These are phyloP conservation scores for Polydrusus tereticollis DNA, from an alignment of 2,888 invertebrate genomes.

Conservation along the genomic window DNA sequence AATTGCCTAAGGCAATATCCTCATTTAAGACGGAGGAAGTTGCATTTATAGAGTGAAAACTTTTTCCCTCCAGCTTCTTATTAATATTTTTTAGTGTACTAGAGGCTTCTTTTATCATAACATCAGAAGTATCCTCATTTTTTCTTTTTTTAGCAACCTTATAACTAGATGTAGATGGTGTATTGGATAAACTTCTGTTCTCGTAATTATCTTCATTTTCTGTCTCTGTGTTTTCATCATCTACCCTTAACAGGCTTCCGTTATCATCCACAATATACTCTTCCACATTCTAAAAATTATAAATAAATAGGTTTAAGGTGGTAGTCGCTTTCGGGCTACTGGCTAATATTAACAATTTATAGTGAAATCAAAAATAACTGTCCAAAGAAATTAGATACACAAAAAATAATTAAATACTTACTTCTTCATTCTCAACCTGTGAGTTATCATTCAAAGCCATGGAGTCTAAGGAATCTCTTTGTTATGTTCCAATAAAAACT, in stretches of 20 bases:
- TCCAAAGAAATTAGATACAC: too few species aligned
- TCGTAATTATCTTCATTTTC: neutral
- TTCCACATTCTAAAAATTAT: neutral
- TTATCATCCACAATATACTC: neutral
- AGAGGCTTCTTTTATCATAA: neutral
- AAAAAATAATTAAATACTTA: neutral
- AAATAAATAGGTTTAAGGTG: neutral
- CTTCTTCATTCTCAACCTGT: neutral
- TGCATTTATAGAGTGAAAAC: too few species aligned
- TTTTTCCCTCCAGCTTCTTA: too few species aligned
- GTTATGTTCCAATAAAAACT: neutral
- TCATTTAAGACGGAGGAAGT: too few species aligned
- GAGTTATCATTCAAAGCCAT: too few species aligned
- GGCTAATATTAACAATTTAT: neutral
- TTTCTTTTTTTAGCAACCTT: neutral
- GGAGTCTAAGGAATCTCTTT: neutral
- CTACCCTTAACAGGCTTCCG: neutral
- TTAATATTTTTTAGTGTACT: neutral
- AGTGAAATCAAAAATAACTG: too few species aligned
- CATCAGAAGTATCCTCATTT: neutral
- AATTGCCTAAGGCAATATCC: too few species aligned
- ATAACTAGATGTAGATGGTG: neutral
- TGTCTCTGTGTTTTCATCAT: neutral
- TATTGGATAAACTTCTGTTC: neutral
- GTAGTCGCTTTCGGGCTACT: neutral